These are phyloP conservation scores for Bos javanicus DNA, from an alignment of 2,113 vertebrate species.

Conservation along the genomic window DNA sequence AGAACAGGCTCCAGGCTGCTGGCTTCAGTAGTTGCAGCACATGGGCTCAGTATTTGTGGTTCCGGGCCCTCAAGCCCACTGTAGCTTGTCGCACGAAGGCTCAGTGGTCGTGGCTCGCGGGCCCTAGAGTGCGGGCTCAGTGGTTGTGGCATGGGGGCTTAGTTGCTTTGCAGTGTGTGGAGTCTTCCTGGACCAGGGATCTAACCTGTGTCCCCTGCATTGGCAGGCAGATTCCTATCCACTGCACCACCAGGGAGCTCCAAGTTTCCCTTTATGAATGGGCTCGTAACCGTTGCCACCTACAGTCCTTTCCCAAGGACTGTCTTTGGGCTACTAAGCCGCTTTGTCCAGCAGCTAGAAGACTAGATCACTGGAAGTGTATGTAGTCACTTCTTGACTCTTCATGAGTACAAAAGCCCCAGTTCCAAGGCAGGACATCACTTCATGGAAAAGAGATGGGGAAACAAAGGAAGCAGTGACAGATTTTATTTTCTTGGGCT, in stretches of 20 bases:
- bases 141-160: background rate
- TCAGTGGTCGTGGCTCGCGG: accelerated
- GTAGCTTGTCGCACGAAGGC: background rate
- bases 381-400: background rate
- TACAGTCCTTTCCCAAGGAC: background rate
- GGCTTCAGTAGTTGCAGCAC: background rate
- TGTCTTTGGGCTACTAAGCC: background rate
- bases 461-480: background rate
- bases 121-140: background rate
- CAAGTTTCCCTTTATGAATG: background rate
- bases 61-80: background rate
- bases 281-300: background rate
- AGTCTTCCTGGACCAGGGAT: background rate
- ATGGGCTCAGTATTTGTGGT: background rate
- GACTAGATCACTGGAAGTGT: background rate
- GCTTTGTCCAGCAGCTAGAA: background rate
- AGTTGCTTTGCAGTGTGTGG: background rate
- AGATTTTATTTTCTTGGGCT: background rate
- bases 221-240: background rate
- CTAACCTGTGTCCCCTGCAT: background rate
- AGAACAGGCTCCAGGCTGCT: background rate
- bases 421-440: background rate
- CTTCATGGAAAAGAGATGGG: background rate
- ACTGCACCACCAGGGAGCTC: background rate
- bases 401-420: background rate